Percentiles rank a stretch among this genome's conserved stretches.
Evolutionary conservation across 1,140 invertebrate genomes (phyloP).

Genomic region (Lordiphosa collinella): DNA sequence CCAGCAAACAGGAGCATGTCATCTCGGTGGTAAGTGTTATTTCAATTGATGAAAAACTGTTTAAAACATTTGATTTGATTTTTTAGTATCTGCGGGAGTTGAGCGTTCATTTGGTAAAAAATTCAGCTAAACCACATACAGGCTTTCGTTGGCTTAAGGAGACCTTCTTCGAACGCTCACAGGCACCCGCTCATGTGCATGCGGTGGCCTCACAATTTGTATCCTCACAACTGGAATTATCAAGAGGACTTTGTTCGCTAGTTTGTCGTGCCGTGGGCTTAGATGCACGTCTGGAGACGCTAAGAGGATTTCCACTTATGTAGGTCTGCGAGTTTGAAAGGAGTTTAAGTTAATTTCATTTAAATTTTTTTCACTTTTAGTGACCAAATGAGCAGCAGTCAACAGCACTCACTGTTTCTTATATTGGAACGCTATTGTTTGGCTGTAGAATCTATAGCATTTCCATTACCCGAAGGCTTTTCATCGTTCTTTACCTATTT

Average conservation of each 20-base stretch:
- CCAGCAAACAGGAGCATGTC: constrained; percentile 91
- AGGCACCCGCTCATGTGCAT: constrained; percentile 88
- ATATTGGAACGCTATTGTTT: constrained; percentile 88
- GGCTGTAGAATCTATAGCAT: constrained; percentile 88
- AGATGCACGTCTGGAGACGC: constrained; percentile 83
- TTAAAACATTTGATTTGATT: neutral
- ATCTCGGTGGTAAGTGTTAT: constrained; percentile 86
- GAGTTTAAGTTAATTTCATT: neutral
- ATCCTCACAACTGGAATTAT: constrained; percentile 88
- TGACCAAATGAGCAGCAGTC: constrained; percentile 85
- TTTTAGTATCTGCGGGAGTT: constrained; percentile 88
- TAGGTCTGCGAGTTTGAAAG: constrained; percentile 73
- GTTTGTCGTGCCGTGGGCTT: constrained; percentile 85
- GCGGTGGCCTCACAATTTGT: constrained; percentile 90
- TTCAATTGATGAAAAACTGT: neutral
- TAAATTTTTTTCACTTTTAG: constrained; percentile 80
- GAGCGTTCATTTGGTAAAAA: constrained; percentile 89
- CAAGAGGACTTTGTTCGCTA: constrained; percentile 87
- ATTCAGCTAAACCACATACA: constrained; percentile 80
- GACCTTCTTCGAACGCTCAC: constrained; percentile 79
- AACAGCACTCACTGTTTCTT: constrained; percentile 86
- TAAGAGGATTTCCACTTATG: constrained; percentile 89
- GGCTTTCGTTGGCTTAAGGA: constrained; percentile 79
- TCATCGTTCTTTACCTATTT: constrained; percentile 92
- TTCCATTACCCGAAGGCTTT: constrained; percentile 91